Conservation (phyloP, 2,797 vertebrate genomes). For the Pteropus rufus region DNA sequence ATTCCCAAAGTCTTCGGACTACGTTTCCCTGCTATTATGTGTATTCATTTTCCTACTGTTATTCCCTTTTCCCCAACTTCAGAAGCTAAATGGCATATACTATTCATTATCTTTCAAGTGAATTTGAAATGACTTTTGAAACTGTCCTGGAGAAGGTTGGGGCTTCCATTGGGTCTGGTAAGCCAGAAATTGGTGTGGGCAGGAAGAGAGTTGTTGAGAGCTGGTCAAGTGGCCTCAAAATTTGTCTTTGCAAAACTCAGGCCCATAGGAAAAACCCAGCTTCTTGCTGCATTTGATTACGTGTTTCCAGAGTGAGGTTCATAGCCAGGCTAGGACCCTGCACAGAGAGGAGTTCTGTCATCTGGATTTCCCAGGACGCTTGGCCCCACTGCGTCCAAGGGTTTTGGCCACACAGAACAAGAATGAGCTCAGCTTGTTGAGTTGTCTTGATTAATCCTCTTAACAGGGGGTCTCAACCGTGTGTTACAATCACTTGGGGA, state of each 20-base stretch:
- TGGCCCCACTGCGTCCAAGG: slow-evolving; percentile 56
- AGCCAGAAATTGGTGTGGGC: neutral
- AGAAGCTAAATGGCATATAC: neutral
- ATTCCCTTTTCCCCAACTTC: neutral
- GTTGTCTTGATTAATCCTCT: neutral
- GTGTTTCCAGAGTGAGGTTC: neutral
- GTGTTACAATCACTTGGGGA: neutral
- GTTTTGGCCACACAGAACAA: slow-evolving; percentile 32
- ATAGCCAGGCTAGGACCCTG: neutral
- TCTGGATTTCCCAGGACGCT: neutral
- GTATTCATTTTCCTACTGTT: neutral
- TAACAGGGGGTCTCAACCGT: neutral
- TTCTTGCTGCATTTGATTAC: neutral
- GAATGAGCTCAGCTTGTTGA: neutral
- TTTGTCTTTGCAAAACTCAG: neutral
- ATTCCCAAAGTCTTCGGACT: neutral
- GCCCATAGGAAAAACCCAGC: neutral
- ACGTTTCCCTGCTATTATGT: neutral
- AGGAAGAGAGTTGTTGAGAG: neutral
- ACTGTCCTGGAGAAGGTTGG: neutral
- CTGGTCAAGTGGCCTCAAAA: neutral
- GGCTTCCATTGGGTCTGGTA: neutral
- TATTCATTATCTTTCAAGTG: neutral
- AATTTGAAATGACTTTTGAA: slow-evolving; percentile 14
- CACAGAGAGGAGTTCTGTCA: neutral